These are phyloP conservation scores for Pontoporia blainvillei DNA, from an alignment of 2,113 vertebrate genomes.

Conservation along the genomic window DNA sequence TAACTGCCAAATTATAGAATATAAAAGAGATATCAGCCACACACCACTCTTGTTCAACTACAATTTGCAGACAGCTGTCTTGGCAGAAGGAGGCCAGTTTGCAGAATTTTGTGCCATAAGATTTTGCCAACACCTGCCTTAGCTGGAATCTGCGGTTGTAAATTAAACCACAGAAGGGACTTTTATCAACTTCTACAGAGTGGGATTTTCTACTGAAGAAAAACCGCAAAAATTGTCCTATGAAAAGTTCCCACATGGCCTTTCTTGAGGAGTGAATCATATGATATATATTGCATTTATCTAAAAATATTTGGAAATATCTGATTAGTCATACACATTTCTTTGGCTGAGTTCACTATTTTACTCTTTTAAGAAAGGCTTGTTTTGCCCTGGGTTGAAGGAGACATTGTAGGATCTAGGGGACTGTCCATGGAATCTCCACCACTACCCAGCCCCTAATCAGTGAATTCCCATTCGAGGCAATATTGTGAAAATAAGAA, in stretches of 20 bases:
- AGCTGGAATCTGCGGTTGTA: slow-evolving; percentile 17
- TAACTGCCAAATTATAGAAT: neutral
- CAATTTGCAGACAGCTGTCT: neutral
- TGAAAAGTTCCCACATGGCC: neutral
- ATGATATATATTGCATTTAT: neutral
- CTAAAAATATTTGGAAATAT: neutral
- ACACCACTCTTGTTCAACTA: neutral
- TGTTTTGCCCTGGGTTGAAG: neutral
- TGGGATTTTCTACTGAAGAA: neutral
- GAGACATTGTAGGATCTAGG: neutral
- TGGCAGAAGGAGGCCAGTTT: slow-evolving; percentile 27
- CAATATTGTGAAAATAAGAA: neutral
- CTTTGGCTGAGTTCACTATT: neutral
- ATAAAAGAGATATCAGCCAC: neutral
- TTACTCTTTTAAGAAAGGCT: neutral
- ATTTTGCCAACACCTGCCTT: slow-evolving; percentile 34
- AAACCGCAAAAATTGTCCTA: neutral
- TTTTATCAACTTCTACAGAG: neutral
- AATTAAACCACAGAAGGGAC: slow-evolving; percentile 27
- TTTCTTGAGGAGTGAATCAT: neutral
- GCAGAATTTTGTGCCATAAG: neutral
- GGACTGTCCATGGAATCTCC: neutral
- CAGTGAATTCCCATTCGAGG: neutral
- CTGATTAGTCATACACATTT: neutral
- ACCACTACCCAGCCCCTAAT: accelerated